phyloP scores from a whole-genome alignment of 2,888 invertebrate genomes.

The Liopterus haemorrhoidalis region DNA sequence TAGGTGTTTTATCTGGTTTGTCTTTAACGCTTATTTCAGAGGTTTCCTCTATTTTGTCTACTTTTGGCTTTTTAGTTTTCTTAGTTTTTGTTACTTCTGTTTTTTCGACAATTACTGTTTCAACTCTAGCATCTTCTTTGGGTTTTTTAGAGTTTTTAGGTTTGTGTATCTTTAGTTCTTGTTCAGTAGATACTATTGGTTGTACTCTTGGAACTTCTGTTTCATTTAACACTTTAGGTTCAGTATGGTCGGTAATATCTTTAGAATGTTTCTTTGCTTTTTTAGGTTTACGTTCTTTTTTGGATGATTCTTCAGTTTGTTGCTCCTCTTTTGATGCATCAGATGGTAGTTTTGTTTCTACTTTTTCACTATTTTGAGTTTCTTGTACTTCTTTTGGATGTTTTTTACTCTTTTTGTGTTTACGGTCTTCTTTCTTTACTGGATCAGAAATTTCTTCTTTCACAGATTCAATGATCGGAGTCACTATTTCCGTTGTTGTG shows the following conservation, averaged over 20 bases:
- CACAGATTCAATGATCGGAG: slow-evolving; percentile 1
- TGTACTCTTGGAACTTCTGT: slow-evolving; percentile 14
- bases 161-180: slow-evolving; percentile 6
- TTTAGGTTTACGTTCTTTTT: slow-evolving; percentile 24
- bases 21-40: slow-evolving; percentile 4
- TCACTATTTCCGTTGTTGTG: slow-evolving; percentile 20
- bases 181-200: slow-evolving; percentile 9
- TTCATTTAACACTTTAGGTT: slow-evolving; percentile 8
- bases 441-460: too few species aligned
- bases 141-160: slow-evolving; percentile 1
- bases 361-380: slow-evolving; percentile 32
- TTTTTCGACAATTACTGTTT: slow-evolving; percentile 44
- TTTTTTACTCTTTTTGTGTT: too few species aligned
- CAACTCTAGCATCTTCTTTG: slow-evolving; percentile 33
- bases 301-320: slow-evolving; percentile 38
- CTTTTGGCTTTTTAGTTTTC: slow-evolving; percentile 8
- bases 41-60: slow-evolving; percentile 1
- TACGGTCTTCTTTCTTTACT: too few species aligned
- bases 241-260: neutral
- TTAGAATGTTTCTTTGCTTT: neutral
- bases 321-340: slow-evolving; percentile 43
- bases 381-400: slow-evolving; percentile 20
- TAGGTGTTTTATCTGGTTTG: slow-evolving; percentile 10
- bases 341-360: slow-evolving; percentile 36
- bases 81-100: slow-evolving; percentile 16